These are phyloP conservation scores for Trichosurus vulpecula DNA, from an alignment of 2,797 vertebrate genomes.

Conservation along the genomic window DNA sequence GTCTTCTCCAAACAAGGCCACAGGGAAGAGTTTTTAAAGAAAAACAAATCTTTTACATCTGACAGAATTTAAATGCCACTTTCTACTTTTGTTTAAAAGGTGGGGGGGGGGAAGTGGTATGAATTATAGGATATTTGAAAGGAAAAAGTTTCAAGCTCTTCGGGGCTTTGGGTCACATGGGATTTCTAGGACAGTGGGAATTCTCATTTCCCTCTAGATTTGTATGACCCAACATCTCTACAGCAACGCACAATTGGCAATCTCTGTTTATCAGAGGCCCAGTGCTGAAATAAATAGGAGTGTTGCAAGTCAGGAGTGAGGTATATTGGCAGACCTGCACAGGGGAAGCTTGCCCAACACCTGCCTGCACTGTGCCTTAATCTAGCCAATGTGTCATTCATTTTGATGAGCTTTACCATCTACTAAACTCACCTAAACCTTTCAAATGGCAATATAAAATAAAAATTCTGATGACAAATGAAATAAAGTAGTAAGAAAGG, in stretches of 20 bases:
- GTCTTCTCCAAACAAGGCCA: neutral
- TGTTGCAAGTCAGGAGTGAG: constrained; percentile 35
- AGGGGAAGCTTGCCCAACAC: neutral
- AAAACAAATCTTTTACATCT: neutral
- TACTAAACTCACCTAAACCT: neutral
- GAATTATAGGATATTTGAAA: neutral
- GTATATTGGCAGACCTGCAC: constrained; percentile 13
- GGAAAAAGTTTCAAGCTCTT: neutral
- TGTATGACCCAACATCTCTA: accelerated
- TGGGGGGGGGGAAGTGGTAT: accelerated
- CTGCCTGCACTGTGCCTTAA: neutral
- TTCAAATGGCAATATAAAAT: constrained; percentile 28
- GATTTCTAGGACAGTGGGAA: neutral
- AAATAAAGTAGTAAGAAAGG: neutral
- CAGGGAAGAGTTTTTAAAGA: neutral
- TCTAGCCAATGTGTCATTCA: neutral
- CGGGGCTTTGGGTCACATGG: neutral
- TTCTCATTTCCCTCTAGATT: neutral
- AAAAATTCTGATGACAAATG: neutral
- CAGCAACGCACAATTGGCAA: neutral
- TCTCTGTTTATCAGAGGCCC: neutral
- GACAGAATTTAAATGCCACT: neutral
- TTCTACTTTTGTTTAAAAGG: neutral
- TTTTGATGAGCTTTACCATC: constrained; percentile 7
- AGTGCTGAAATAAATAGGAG: constrained; percentile 2